These are phyloP conservation scores for Epizoanthus rinbou DNA, from an alignment of 92 coral and sea anemone species.

Conservation along the genomic window DNA sequence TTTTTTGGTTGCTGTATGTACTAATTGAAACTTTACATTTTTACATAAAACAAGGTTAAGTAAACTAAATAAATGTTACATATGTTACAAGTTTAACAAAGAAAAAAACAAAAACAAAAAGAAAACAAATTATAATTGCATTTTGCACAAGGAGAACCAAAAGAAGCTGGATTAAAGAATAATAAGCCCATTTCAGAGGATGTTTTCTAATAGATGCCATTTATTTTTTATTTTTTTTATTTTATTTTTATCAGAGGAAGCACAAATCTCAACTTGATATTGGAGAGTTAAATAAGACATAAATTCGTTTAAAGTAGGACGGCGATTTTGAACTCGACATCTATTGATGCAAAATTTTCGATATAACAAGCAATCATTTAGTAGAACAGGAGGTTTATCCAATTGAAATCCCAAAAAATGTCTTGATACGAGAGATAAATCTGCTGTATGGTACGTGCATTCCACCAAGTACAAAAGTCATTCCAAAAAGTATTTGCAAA, in stretches of 20 bases:
- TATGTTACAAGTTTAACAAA: conserved; percentile 3
- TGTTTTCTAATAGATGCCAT: conserved; percentile 5
- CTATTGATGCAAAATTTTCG: conserved; percentile 2
- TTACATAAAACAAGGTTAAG: conserved; percentile 6
- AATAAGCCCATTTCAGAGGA: too few species aligned
- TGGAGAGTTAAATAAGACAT: too few species aligned
- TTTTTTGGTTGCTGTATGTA: conserved; percentile 1
- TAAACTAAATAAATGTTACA: too few species aligned
- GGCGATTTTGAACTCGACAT: too few species aligned
- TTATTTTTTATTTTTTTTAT: not conserved
- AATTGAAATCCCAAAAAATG: conserved; percentile 1
- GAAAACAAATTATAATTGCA: conserved; percentile 12
- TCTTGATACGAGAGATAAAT: too few species aligned
- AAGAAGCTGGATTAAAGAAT: conserved; percentile 12
- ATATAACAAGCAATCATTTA: too few species aligned
- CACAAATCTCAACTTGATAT: too few species aligned
- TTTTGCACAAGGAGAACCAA: conserved; percentile 13
- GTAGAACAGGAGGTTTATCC: conserved; percentile 13
- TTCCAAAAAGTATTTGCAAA: too few species aligned
- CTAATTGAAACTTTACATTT: conserved; percentile 13
- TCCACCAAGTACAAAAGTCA: too few species aligned
- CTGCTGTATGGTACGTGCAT: too few species aligned
- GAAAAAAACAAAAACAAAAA: not conserved
- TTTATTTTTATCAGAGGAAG: conserved; percentile 10
- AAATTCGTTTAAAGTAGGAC: too few species aligned